Evolutionary conservation across 1,140 invertebrate species (phyloP), one percentile per base, ranked within the genome.

Genomic region (Leptinotarsa texana): DNA sequence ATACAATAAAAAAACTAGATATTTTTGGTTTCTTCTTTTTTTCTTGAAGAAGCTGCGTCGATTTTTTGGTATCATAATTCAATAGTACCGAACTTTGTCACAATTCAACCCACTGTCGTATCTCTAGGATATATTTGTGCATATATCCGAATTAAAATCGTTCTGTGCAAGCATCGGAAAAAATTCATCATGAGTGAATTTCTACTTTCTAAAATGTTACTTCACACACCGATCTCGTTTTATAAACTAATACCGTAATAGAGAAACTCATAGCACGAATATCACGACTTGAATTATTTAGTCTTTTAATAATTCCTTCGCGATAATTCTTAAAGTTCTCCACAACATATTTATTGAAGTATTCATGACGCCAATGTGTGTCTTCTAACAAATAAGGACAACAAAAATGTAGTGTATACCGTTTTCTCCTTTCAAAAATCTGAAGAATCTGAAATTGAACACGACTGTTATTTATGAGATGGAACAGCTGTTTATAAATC

Each of bases 351-450:
- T 27, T 27, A 65, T n/a, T 22, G 13, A 15, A 33, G 63, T 65
- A 65, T 65, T 27, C 21, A 71, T 49, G 48, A 21, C 48, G n/a
- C 22, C n/a, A 69, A 15, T 33, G 21, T 13, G 68, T 18, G 4
- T 11, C 8, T 47, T 24, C 33, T 69, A 21, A 24, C 42, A 51
- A 69, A 69, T 51, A 51, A 69, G 48, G 68, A 69, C 68, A 22
- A 69, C 42, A 69, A 47, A 69, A 69, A 69, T 48, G 21, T 42
- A 11, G 48, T 21, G 48, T 57, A 27, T 48, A 48, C n/a, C 68
- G 68, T 48, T 69, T 69, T 69, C 68, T 51, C 42, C 33, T 69
- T 49, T 69, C 33, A 51, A 69, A 69, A 69, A 69, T 69, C 68
- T 49, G 33, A 69, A 42, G 48, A 69, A 69, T 69, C 48, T n/a